Evolutionary conservation across 2,888 invertebrate species (phyloP).

Genomic region (Steinernema carpocapsae): DNA sequence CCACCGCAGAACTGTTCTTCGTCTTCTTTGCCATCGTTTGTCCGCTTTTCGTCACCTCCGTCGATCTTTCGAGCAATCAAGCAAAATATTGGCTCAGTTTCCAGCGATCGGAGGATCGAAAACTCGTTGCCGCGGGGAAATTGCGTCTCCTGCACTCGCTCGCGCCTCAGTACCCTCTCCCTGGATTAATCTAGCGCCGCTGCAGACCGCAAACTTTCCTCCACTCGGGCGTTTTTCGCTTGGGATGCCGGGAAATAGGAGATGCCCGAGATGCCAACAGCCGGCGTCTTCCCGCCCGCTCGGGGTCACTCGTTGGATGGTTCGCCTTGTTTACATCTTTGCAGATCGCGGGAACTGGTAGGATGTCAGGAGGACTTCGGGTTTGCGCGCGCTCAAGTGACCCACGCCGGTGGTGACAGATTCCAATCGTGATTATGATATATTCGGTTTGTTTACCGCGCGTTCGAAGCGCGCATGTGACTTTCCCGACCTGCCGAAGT

Average conservation of each 20-base stretch:
- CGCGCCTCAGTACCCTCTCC: background rate
- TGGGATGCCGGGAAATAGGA: too few species aligned
- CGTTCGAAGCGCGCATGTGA: background rate
- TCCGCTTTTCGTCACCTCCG: too few species aligned
- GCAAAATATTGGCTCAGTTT: slow-evolving; percentile 33
- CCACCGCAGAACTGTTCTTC: background rate
- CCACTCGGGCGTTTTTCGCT: background rate
- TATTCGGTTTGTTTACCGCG: slow-evolving; percentile 14
- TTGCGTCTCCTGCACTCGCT: background rate
- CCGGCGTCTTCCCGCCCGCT: background rate
- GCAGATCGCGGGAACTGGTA: background rate
- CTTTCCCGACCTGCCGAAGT: background rate
- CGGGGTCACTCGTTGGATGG: slow-evolving; percentile 4
- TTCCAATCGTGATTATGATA: slow-evolving; percentile 22
- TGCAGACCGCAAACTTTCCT: background rate
- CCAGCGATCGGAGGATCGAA: background rate
- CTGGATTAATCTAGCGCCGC: slow-evolving; percentile 4
- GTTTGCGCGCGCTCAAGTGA: slow-evolving; percentile 12
- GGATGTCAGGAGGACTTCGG: background rate
- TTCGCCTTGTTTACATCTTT: slow-evolving; percentile 20
- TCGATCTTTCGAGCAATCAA: slow-evolving; percentile 14
- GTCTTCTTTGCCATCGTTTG: too few species aligned
- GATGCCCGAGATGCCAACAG: background rate
- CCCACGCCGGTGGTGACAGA: slow-evolving; percentile 11
- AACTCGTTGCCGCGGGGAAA: slow-evolving; percentile 33